These are phyloP conservation scores for Dufourea novaeangliae DNA, from an alignment of 1,140 invertebrate genomes.

Conservation along the genomic window DNA sequence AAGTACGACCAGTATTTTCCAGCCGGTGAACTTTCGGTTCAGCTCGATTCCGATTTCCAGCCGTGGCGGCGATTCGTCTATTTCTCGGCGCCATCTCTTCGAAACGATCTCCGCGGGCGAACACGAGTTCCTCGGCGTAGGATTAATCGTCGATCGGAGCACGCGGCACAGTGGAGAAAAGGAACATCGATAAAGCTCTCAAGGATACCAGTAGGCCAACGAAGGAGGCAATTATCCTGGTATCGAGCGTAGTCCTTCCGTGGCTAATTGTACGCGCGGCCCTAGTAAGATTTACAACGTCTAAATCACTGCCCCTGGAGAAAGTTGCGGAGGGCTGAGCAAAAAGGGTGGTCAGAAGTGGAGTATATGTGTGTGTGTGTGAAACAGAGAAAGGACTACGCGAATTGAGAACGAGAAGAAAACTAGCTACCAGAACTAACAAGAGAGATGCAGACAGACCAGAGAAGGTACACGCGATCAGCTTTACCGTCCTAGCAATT, in stretches of 20 bases:
- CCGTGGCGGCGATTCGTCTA: slow-evolving; percentile 37
- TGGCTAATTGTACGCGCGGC: slow-evolving; percentile 61
- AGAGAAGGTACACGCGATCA: slow-evolving; percentile 32
- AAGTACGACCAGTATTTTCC: slow-evolving; percentile 52
- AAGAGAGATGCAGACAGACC: not conserved
- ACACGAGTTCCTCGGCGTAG: not conserved
- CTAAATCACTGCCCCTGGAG: slow-evolving; percentile 61
- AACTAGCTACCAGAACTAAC: not conserved
- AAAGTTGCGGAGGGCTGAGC: slow-evolving; percentile 4
- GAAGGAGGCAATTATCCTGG: slow-evolving; percentile 64
- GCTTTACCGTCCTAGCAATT: slow-evolving; percentile 62
- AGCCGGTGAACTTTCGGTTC: slow-evolving; percentile 32
- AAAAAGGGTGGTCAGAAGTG: not conserved
- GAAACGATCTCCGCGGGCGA: slow-evolving; percentile 32
- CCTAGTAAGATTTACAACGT: slow-evolving; percentile 68
- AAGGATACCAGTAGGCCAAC: slow-evolving; percentile 48
- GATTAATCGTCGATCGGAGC: slow-evolving; percentile 49
- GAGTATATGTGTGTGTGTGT: too few relatives aligned
- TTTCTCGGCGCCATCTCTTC: slow-evolving; percentile 42
- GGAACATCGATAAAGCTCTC: slow-evolving; percentile 6
- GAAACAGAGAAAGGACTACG: not conserved
- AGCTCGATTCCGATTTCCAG: slow-evolving; percentile 40
- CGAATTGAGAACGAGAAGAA: not conserved
- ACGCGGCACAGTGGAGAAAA: not conserved
- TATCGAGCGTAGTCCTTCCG: slow-evolving; percentile 55